These are phyloP conservation scores for Ischnura elegans DNA, from an alignment of 2,888 invertebrate species.

Conservation along the genomic window DNA sequence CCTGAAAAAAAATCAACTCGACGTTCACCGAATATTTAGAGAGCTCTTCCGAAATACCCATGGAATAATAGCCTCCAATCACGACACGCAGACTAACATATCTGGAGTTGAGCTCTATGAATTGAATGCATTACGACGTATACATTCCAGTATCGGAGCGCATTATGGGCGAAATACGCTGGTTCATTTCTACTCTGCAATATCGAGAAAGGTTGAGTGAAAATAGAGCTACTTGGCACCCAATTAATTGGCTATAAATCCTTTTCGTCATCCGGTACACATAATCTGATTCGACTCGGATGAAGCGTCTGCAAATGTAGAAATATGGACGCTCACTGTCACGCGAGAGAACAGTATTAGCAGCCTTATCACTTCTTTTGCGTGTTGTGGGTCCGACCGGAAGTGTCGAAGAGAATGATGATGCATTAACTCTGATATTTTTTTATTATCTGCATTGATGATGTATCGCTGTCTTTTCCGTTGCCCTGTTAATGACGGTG, in stretches of 20 bases:
- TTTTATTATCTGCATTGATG: too few relatives aligned
- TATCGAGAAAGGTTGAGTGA: not conserved
- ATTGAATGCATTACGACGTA: not conserved
- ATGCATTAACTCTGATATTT: not conserved
- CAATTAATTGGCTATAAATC: conserved; percentile 24
- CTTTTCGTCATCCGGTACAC: not conserved
- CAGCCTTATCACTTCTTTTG: not conserved
- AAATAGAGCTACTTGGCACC: not conserved
- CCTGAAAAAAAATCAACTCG: not conserved
- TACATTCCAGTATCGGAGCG: not conserved
- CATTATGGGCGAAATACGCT: not conserved
- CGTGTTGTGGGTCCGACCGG: not conserved
- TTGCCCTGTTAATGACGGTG: not conserved
- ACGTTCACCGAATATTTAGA: not conserved
- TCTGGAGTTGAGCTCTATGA: not conserved
- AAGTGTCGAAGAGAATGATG: not conserved
- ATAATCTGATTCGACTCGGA: not conserved
- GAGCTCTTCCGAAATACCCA: not conserved
- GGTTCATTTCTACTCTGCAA: not conserved
- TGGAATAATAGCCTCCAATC: not conserved
- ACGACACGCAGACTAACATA: not conserved
- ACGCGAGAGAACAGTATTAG: not conserved
- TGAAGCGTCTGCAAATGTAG: not conserved
- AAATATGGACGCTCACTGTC: not conserved
- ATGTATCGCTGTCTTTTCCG: not conserved